Evolutionary conservation across 1,140 invertebrate genomes (phyloP), one percentile per base, ranked within the genome.

Genomic region (Tribolium madens): DNA sequence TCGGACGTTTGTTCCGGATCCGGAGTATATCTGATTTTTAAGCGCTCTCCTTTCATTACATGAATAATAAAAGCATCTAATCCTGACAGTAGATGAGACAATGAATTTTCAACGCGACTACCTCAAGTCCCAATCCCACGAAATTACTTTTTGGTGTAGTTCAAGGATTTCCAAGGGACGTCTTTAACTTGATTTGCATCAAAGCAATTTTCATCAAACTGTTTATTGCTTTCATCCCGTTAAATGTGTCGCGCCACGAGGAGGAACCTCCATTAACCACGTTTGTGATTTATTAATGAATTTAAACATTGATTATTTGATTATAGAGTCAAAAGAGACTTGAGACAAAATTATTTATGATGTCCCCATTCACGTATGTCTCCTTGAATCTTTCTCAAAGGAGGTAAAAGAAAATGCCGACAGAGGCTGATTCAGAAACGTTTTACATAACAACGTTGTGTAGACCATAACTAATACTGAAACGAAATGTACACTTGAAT

Each of bases 401-500:
- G 13, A 15, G 48, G 48, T 50, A 17, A 14, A n/a, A 50, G 13
- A 57, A 57, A 57, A 21, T 2, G 10, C 13, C 15, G 52, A 57
- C 10, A 57, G 4, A 26, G 52, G 17, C 9, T 17, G 7, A 21
- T 17, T 21, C 52, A 21, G 18, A 57, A 57, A 18, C 21, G 18
- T 57, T 57, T 18, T 57, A 21, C 52, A 57, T 57, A 57, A 57
- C 52, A 57, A 57, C 52, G 52, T 9, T 10, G 7, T 17, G 14
- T 17, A n/a, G 18, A 18, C 15, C 52, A 26, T 21, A 57, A 21
- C 52, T 57, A 57, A 57, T 26, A 21, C 18, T 26, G 52, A 57
- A 57, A 21, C 18, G 52, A 57, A 57, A 57, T 21, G 14, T 57
- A 57, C 52, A 21, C 52, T 57, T 15, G 17, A 57, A 57, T 57